Conservation (phyloP, 1,140 invertebrate species). For the Drosophila tsacasi region DNA sequence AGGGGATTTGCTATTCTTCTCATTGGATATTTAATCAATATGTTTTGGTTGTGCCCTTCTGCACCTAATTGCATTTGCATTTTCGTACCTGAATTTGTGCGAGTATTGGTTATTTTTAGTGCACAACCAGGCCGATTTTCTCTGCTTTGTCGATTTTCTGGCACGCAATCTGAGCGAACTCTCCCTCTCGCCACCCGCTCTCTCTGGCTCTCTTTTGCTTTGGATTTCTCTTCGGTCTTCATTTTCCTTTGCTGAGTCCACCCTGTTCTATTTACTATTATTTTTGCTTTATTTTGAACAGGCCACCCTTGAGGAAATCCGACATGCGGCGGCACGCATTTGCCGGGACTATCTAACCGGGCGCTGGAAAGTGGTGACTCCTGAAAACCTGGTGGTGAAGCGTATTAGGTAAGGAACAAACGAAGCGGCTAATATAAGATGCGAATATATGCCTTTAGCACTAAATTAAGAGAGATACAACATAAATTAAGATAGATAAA, state of each 20-base stretch:
- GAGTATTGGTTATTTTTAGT: slow-evolving; percentile 38
- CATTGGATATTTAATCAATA: slow-evolving; percentile 31
- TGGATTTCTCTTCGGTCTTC: background rate
- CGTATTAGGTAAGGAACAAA: slow-evolving; percentile 90
- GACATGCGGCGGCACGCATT: slow-evolving; percentile 92
- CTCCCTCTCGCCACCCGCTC: slow-evolving; percentile 3
- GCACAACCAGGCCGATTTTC: slow-evolving; percentile 5
- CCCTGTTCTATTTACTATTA: slow-evolving; percentile 3
- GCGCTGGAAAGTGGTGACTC: slow-evolving; percentile 92
- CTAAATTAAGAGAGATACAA: background rate
- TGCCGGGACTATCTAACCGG: slow-evolving; percentile 95
- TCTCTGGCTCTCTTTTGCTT: slow-evolving; percentile 9
- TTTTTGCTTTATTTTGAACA: slow-evolving; percentile 14
- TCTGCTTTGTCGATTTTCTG: slow-evolving; percentile 65
- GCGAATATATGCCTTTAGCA: background rate
- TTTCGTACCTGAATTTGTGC: slow-evolving; percentile 30
- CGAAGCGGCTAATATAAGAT: background rate
- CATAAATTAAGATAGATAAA: background rate
- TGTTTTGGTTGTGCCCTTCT: slow-evolving; percentile 15
- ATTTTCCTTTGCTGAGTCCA: background rate
- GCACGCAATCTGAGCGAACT: slow-evolving; percentile 14
- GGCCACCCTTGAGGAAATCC: slow-evolving; percentile 88
- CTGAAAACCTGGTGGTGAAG: slow-evolving; percentile 91
- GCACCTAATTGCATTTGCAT: slow-evolving; percentile 44
- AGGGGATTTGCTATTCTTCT: background rate